Evolutionary conservation across 1,140 invertebrate genomes (phyloP), one percentile per base, ranked within the genome.

Genomic region (Papilio polytes): DNA sequence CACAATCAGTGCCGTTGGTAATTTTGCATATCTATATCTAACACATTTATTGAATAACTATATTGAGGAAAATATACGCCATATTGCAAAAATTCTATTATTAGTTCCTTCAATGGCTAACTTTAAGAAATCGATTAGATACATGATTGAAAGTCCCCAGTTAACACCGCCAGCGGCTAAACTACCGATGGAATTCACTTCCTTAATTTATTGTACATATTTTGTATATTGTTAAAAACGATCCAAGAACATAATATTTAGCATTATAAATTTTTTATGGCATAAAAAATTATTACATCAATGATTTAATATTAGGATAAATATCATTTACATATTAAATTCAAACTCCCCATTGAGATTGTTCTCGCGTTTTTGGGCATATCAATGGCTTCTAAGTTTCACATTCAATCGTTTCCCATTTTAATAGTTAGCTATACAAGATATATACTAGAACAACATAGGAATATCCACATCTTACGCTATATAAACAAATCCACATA

Each of bases 401-500:
- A 86, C 85, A 88, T 85, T 89, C 85, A 82, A 88, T 86, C 89
- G 86, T 82, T 88, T 88, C 86, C 84, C 91, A 88, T 92, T 91
- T 80, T 84, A 86, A 85, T 90, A 91, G 90, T 88, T 88, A 90
- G 87, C 91, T 94, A 92, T 94, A 94, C 92, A 94, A 88, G 90
- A 91, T 90, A 90, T 91, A 91, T 87, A 89, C 90, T 94, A 92
- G 86, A 85, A 90, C 89, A 91, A 88, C 81, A 86, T 90, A 92
- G 87, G 90, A 92, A 93, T 93, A 93, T 93, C 91, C 92, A 94
- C 91, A 92, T 89, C 94, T 95, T 95, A 95, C 82, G 86, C 92
- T 94, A 94, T 94, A 95, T 93, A 92, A 94, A 95, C 92, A 95
- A 89, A 89, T 95, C 90, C 91, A 93, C 89, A 89, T 89, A 89